These are phyloP conservation scores for Elegia similella DNA, from an alignment of 2,888 invertebrate species.

Conservation along the genomic window DNA sequence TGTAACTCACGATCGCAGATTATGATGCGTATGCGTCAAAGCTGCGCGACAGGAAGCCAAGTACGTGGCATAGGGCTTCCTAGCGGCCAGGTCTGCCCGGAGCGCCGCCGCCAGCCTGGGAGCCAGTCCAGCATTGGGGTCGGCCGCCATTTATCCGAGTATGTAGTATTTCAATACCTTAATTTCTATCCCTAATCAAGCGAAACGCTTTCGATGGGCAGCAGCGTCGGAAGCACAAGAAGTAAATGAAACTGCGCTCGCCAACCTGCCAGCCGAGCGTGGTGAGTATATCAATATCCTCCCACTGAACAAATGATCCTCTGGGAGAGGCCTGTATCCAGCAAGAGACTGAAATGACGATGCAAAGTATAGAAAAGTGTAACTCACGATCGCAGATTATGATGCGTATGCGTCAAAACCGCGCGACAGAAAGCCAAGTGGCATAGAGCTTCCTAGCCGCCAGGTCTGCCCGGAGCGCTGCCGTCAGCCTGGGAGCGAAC, in stretches of 20 bases:
- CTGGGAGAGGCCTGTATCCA: too few relatives aligned
- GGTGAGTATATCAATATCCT: too few relatives aligned
- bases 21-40: slow-evolving; percentile 52
- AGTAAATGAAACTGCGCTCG: too few relatives aligned
- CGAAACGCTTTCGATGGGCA: too few relatives aligned
- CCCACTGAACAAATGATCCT: too few relatives aligned
- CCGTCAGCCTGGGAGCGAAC: slow-evolving; percentile 52
- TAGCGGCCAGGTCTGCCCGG: slow-evolving; percentile 66
- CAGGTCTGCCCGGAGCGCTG: slow-evolving; percentile 65
- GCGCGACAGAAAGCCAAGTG: slow-evolving; percentile 59
- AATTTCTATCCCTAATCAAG: too few relatives aligned
- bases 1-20: slow-evolving; percentile 43
- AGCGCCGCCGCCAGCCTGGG: slow-evolving; percentile 61
- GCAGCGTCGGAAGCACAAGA: too few relatives aligned
- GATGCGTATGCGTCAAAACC: slow-evolving; percentile 54
- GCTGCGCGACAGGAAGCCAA: slow-evolving; percentile 61
- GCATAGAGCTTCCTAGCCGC: slow-evolving; percentile 68
- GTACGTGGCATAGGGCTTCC: slow-evolving; percentile 68
- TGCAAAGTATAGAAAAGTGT: not conserved
- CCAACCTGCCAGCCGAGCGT: too few relatives aligned
- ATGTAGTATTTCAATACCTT: too few relatives aligned
- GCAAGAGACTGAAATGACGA: too few relatives aligned
- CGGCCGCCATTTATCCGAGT: too few relatives aligned
- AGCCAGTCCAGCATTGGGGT: slow-evolving; percentile 29
- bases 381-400: slow-evolving; percentile 46